These are phyloP conservation scores for Intellagama lesueurii DNA, from an alignment of 2,797 vertebrate species.

Conservation along the genomic window DNA sequence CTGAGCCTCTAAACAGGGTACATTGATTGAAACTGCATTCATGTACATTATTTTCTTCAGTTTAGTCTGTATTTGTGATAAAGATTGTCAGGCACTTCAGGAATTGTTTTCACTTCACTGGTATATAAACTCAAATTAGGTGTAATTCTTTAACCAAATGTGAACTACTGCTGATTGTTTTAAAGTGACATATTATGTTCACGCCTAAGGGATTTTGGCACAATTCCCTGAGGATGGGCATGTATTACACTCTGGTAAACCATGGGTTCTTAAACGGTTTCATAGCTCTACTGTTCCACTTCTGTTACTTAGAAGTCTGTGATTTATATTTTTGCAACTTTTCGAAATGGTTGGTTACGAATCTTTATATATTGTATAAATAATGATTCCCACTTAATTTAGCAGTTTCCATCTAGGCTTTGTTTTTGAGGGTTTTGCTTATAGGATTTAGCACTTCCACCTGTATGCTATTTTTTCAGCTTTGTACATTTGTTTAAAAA, in stretches of 20 bases:
- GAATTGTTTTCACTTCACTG: constrained; percentile 28
- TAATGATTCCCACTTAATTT: background rate
- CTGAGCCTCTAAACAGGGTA: background rate
- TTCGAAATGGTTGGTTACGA: background rate
- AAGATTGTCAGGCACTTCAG: background rate
- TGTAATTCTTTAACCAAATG: background rate
- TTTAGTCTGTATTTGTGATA: constrained; percentile 17
- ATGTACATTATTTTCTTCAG: constrained; percentile 17
- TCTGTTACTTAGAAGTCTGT: background rate
- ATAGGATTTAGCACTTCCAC: background rate
- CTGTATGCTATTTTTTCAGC: background rate
- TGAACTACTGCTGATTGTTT: background rate
- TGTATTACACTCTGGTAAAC: background rate
- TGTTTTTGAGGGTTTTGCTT: background rate
- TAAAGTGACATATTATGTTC: background rate
- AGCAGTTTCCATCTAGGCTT: background rate
- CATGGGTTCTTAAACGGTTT: background rate
- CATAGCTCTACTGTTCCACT: background rate
- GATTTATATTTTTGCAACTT: background rate
- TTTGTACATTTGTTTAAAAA: background rate
- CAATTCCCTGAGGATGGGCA: background rate
- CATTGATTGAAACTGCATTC: constrained; percentile 9
- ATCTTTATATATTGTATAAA: background rate
- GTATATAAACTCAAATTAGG: background rate
- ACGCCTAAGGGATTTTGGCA: background rate